Base-by-base conservation (phyloP, 2,797 vertebrate genomes). In the Leptatherina wallacei region DNA sequence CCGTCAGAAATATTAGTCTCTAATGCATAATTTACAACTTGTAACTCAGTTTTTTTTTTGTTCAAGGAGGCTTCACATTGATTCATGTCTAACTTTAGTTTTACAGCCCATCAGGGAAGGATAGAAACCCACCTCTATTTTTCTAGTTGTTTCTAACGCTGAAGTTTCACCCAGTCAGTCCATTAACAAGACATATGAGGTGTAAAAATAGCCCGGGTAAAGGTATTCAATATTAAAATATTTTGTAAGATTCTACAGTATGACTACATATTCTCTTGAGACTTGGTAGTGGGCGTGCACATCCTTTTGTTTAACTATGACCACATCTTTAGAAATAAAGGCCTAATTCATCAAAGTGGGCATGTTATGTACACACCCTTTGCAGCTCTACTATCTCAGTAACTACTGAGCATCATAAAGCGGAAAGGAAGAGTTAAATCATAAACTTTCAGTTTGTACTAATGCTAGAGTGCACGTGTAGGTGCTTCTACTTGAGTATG, bases 1-100 rank as follows among this genome's bases (percentile, higher is more conserved):
- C 78, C 76, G 80, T 91, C 90, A 91, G 88, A 91, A 92, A 93
- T 92, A 94, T 93, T 93, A 91, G 89, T 93, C 94, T 93, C 92
- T 59, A 52, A 91, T 89, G 93, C 59, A 74, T 91, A 89, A 94
- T 94, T 94, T 94, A 93, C 85, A 91, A 90, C 92, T 92, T 90
- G 90, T 91, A 88, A 89, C 85, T 86, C 63, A 60, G 87, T 54
- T 54, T 61, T 72, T 72, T 88, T 89, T 89, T 90, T 80, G 73
- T 88, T 85, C 61, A 72, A 88, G 80, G 83, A 92, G 82, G 85
- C 87, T 81, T 83, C 75, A 71, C 42, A 65, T 84, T 91, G 86
- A 94, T 93, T 93, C 90, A 90, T 85, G 86, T 87, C 76, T 79
- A 78, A 86, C 69, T 88, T 90, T 81, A 76, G 61, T 88, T 95